Conservation (phyloP, 2,113 vertebrate species). For the Australoheros scitulus region DNA sequence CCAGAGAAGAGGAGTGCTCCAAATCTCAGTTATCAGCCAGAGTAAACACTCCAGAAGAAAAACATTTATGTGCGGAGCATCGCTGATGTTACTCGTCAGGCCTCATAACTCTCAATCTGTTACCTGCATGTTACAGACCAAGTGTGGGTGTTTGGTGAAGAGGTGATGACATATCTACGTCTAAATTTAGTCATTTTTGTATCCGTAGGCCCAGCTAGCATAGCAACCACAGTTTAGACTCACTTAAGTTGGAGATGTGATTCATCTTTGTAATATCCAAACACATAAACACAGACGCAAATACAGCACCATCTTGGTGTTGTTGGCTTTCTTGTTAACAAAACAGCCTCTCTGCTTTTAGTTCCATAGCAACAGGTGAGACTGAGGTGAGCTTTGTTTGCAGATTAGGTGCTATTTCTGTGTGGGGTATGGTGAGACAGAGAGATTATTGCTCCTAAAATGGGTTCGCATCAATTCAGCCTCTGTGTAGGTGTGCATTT, state of each 20-base stretch:
- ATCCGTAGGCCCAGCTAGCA: conserved; percentile 54
- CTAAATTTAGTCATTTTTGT: conserved; percentile 57
- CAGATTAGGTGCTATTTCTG: conserved; percentile 40
- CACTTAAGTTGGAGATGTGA: conserved; percentile 3
- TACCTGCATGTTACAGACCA: neutral
- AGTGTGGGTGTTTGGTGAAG: neutral
- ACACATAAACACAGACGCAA: neutral
- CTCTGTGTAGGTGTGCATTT: neutral
- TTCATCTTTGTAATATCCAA: neutral
- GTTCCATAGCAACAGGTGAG: conserved; percentile 54
- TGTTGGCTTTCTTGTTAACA: conserved; percentile 10
- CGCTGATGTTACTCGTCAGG: neutral
- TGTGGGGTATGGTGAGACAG: conserved; percentile 1
- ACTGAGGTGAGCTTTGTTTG: conserved; percentile 27
- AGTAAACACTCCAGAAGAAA: conserved; percentile 34
- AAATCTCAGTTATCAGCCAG: conserved; percentile 26
- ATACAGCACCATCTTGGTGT: neutral
- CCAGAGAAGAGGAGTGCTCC: conserved; percentile 37
- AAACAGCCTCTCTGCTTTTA: neutral
- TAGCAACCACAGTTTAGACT: conserved; percentile 41
- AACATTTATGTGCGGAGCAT: conserved; percentile 18
- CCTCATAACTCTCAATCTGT: conserved; percentile 22
- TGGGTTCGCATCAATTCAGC: conserved; percentile 7
- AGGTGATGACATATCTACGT: conserved; percentile 20
- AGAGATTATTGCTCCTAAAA: conserved; percentile 33